These are phyloP conservation scores for Hermaeophaga mercurialis DNA, from an alignment of 2,888 invertebrate species.

Conservation along the genomic window DNA sequence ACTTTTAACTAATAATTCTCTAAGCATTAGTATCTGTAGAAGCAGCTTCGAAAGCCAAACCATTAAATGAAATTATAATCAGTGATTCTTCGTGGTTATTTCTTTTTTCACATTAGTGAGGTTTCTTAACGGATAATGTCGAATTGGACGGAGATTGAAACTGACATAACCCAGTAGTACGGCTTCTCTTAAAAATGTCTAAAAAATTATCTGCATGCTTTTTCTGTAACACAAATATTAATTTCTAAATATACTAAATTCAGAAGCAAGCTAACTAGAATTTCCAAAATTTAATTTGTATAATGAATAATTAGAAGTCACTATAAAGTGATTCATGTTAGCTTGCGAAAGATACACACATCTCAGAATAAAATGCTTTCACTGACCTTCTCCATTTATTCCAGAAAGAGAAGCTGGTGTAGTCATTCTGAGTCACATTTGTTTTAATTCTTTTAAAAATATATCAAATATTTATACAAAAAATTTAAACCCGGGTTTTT, in stretches of 20 bases:
- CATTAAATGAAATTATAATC: too few relatives aligned
- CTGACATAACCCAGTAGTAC: constrained; percentile 24
- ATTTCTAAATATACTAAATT: constrained; percentile 30
- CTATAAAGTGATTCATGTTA: constrained; percentile 38
- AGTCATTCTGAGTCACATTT: constrained; percentile 29
- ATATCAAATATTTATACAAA: constrained; percentile 47
- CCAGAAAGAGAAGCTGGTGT: constrained; percentile 35
- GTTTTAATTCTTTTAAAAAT: constrained; percentile 27
- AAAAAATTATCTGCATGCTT: constrained; percentile 22
- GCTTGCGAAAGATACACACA: constrained; percentile 40
- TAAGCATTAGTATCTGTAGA: too few relatives aligned
- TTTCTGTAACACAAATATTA: constrained; percentile 36
- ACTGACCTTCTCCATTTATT: constrained; percentile 45
- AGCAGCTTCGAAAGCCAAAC: too few relatives aligned
- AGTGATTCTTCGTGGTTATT: too few relatives aligned
- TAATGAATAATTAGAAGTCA: constrained; percentile 5
- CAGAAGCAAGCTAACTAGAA: constrained; percentile 43
- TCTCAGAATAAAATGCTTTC: constrained; percentile 46
- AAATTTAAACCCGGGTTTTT: constrained; percentile 45
- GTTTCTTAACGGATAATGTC: neutral
- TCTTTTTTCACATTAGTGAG: neutral
- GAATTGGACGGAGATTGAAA: constrained; percentile 12
- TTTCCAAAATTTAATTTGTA: constrained; percentile 10
- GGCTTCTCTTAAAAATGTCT: constrained; percentile 11
- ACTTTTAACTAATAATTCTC: too few relatives aligned